A percentile compares a stretch with the other conserved stretches of the same genome.
Evolutionary conservation across 2,797 vertebrate species (phyloP).

Genomic region (Rousettus madagascariensis): DNA sequence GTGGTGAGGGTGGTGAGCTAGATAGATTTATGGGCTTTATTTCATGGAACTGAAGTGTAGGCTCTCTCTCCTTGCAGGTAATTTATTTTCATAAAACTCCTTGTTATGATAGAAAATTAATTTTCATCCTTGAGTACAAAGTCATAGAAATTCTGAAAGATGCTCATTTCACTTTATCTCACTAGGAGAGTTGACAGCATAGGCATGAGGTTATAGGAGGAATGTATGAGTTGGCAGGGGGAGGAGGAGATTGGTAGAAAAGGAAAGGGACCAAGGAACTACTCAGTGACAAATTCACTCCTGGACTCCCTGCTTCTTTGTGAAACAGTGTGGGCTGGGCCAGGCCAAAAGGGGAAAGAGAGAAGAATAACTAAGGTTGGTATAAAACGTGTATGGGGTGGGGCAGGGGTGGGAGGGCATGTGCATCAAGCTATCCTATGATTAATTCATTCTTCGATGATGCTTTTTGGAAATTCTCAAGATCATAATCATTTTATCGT

Average conservation of each 20-base stretch:
- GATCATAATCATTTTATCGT: not conserved
- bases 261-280: not conserved
- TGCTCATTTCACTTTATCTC: slow-evolving; percentile 4
- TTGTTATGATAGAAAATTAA: slow-evolving; percentile 42
- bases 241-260: not conserved
- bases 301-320: not conserved
- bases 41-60: not conserved
- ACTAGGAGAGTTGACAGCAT: not conserved
- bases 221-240: not conserved
- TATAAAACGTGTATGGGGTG: rapidly evolving
- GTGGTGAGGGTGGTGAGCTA: not conserved
- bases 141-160: not conserved
- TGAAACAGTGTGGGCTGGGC: not conserved
- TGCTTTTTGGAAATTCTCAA: not conserved
- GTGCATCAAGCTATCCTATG: not conserved
- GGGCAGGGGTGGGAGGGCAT: too few species aligned
- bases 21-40: not conserved
- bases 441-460: not conserved
- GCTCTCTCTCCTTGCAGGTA: not conserved
- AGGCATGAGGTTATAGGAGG: not conserved
- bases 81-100: slow-evolving; percentile 38
- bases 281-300: not conserved
- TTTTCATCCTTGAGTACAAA: not conserved
- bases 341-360: not conserved
- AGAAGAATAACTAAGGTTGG: not conserved